Conservation (phyloP, 2,797 vertebrate species). For the Urosaurus nigricauda region DNA sequence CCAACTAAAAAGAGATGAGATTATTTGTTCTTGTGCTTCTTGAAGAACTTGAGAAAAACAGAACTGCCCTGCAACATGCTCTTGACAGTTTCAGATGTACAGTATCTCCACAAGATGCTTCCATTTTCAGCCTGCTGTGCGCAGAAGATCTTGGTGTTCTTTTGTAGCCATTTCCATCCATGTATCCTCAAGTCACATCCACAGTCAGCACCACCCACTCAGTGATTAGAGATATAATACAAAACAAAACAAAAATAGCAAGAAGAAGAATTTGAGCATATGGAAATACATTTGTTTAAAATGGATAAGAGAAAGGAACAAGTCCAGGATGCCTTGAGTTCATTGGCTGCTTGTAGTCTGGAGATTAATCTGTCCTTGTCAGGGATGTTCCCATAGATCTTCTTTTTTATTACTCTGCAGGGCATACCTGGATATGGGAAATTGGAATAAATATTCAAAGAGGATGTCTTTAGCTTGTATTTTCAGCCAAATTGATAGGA, state of each 20-base stretch:
- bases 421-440: constrained; percentile 63
- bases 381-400: constrained; percentile 64
- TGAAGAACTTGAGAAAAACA: not conserved
- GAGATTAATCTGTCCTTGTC: constrained; percentile 45
- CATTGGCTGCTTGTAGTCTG: constrained; percentile 36
- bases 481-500: constrained; percentile 66
- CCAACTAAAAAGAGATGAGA: not conserved
- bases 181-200: not conserved
- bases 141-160: not conserved
- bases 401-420: constrained; percentile 54
- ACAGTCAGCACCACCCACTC: not conserved
- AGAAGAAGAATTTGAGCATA: not conserved
- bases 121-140: not conserved
- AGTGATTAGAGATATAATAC: not conserved
- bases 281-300: constrained; percentile 10
- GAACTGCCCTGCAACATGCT: not conserved
- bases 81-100: not conserved
- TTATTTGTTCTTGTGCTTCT: not conserved
- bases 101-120: not conserved
- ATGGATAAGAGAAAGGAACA: not conserved
- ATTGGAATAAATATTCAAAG: constrained; percentile 68
- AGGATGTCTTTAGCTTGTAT: constrained; percentile 72
- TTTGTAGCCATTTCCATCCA: not conserved
- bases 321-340: constrained; percentile 49
- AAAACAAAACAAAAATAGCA: not conserved